A percentile compares a stretch with the other conserved stretches of the same genome.
Evolutionary conservation across 2,797 vertebrate genomes (phyloP).

Genomic region (Tokudaia muenninki): DNA sequence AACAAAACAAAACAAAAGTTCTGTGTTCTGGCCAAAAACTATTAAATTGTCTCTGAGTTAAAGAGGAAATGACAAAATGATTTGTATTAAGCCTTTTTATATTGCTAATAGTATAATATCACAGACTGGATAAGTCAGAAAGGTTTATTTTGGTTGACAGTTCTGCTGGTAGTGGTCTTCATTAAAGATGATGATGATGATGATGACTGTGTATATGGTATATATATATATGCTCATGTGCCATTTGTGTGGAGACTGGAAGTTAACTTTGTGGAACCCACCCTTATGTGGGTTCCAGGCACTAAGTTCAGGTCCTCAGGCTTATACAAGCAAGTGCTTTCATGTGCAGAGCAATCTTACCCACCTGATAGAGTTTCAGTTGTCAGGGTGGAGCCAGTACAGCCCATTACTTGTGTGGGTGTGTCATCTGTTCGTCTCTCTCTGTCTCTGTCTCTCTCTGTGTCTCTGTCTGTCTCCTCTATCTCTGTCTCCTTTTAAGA

Average conservation of each 20-base stretch:
- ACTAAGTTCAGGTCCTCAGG: background rate
- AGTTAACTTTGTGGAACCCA: too few species aligned
- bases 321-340: background rate
- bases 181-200: background rate
- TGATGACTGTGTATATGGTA: too few species aligned
- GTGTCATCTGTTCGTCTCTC: background rate
- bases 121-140: background rate
- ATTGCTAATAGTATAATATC: too few species aligned
- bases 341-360: too few species aligned
- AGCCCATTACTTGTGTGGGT: background rate
- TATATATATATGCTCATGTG: too few species aligned
- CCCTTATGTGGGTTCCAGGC: background rate
- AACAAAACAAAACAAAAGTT: background rate
- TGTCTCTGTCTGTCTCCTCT: background rate
- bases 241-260: too few species aligned
- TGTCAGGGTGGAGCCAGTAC: background rate
- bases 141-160: background rate
- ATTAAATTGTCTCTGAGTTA: background rate
- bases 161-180: background rate
- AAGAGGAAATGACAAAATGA: conserved; percentile 31
- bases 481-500: background rate
- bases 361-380: background rate
- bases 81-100: background rate
- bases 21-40: background rate
- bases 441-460: background rate